These are phyloP conservation scores for Drosophila glabriapex DNA, from an alignment of 2,888 invertebrate genomes.

Conservation along the genomic window DNA sequence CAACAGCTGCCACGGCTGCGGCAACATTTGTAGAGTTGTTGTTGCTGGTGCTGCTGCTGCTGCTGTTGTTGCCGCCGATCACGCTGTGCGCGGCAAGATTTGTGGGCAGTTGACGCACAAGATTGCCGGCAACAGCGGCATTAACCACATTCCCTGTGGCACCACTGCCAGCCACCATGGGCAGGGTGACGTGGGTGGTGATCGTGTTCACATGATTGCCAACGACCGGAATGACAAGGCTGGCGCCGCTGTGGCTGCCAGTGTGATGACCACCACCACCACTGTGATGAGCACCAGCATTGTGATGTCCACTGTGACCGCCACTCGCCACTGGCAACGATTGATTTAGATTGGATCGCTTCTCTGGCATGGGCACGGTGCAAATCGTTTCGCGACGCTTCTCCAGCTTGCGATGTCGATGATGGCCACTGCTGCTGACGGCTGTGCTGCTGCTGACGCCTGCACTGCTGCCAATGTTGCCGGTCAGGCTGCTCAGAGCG, in stretches of 20 bases:
- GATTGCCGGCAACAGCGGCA: slow-evolving; percentile 20
- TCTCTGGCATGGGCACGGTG: slow-evolving; percentile 85
- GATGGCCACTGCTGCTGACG: slow-evolving; percentile 29
- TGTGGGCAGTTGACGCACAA: slow-evolving; percentile 62
- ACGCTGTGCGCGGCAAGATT: slow-evolving; percentile 50
- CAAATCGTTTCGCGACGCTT: slow-evolving; percentile 90
- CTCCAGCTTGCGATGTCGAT: slow-evolving; percentile 88
- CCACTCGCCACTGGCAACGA: slow-evolving; percentile 50
- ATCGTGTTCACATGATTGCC: slow-evolving; percentile 48
- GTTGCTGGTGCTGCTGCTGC: not conserved
- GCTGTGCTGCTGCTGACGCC: not conserved
- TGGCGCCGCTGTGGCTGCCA: slow-evolving; percentile 9
- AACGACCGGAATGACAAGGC: slow-evolving; percentile 19
- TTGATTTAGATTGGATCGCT: slow-evolving; percentile 81
- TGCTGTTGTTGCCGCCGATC: slow-evolving; percentile 16
- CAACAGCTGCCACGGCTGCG: slow-evolving; percentile 9
- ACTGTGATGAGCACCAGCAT: not conserved
- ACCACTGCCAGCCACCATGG: slow-evolving; percentile 62
- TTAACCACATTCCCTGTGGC: slow-evolving; percentile 4
- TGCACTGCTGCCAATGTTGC: slow-evolving; percentile 12
- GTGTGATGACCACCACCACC: not conserved
- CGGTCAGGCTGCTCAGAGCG: slow-evolving; percentile 29
- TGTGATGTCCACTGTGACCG: slow-evolving; percentile 4
- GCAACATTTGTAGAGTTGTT: slow-evolving; percentile 1
- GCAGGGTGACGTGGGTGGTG: slow-evolving; percentile 63